These are phyloP conservation scores for Macrophya annulata DNA, from an alignment of 2,888 invertebrate genomes.

Conservation along the genomic window DNA sequence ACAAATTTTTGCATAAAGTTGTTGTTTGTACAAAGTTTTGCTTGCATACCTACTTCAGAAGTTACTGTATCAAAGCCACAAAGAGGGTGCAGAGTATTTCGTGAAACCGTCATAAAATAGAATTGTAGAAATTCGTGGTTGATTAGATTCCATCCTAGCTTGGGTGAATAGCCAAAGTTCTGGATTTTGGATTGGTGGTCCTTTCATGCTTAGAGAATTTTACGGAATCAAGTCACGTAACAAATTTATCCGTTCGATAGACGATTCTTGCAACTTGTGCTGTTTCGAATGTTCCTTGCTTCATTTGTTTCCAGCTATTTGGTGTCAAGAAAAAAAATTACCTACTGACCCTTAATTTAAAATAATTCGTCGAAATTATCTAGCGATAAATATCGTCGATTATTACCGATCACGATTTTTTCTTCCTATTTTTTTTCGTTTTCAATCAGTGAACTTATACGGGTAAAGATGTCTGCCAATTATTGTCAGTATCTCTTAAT, in stretches of 20 bases:
- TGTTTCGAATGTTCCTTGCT: neutral
- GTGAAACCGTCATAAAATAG: neutral
- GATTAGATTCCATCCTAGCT: conserved; percentile 29
- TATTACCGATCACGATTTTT: neutral
- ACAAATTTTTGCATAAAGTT: neutral
- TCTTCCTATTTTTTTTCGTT: neutral
- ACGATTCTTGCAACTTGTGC: neutral
- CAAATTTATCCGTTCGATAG: neutral
- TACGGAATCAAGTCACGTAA: conserved; percentile 25
- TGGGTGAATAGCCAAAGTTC: neutral
- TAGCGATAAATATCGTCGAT: neutral
- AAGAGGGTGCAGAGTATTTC: neutral
- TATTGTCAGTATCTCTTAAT: conserved; percentile 31
- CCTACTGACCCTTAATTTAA: neutral
- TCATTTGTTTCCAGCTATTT: neutral
- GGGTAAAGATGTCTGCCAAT: neutral
- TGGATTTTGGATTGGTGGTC: neutral
- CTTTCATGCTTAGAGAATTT: conserved; percentile 8
- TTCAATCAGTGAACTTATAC: neutral
- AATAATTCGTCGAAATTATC: neutral
- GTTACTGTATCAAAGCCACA: neutral
- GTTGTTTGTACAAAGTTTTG: neutral
- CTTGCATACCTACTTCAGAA: neutral
- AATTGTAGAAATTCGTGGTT: conserved; percentile 3
- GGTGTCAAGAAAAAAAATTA: too few relatives aligned